These are phyloP conservation scores for Pachyramphus minor DNA, from an alignment of 2,113 vertebrate genomes.

Conservation along the genomic window DNA sequence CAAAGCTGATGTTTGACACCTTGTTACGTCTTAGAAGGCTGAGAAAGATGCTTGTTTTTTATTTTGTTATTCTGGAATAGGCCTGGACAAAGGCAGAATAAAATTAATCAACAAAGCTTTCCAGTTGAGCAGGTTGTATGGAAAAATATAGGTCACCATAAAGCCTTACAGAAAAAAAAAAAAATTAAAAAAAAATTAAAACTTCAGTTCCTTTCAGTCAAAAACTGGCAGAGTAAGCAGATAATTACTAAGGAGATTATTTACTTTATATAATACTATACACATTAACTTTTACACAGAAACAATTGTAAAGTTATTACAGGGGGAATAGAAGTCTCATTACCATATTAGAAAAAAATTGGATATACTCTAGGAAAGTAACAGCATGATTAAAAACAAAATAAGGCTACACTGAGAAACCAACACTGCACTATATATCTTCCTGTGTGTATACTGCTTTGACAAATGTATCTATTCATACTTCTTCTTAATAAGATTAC, in stretches of 20 bases:
- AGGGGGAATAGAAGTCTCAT: background rate
- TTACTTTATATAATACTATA: background rate
- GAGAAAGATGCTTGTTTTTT: background rate
- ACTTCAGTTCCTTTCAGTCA: background rate
- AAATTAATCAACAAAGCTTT: background rate
- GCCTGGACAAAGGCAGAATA: background rate
- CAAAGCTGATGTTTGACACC: background rate
- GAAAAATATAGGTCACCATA: background rate
- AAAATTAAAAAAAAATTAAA: background rate
- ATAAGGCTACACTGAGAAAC: background rate
- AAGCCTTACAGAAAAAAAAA: background rate
- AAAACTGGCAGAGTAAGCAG: background rate
- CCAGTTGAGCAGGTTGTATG: background rate
- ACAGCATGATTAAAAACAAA: background rate
- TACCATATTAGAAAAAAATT: background rate
- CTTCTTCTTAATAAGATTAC: background rate
- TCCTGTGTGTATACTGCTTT: background rate
- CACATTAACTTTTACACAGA: background rate
- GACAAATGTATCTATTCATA: slow-evolving; percentile 5
- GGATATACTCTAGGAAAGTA: background rate
- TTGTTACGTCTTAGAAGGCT: background rate
- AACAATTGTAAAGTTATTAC: background rate
- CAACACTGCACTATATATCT: background rate
- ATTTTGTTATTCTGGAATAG: background rate
- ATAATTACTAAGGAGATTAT: background rate